phyloP scores from a whole-genome alignment of 1,140 invertebrate species.

The Ptiloglossa arizonensis region DNA sequence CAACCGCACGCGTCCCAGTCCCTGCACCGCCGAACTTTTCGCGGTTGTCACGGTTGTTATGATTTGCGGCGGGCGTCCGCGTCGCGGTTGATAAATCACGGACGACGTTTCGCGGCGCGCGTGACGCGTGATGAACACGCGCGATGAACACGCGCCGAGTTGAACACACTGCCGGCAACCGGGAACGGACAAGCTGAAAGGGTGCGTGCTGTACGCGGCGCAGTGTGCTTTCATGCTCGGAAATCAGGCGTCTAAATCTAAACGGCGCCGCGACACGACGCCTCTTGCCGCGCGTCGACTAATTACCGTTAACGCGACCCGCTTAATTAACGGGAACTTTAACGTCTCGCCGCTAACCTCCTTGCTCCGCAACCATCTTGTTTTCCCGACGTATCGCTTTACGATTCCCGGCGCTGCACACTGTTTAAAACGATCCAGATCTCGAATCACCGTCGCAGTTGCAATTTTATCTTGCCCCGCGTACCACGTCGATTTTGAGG shows the following conservation, averaged over 20 bases:
- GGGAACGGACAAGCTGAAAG: slow-evolving; percentile 51
- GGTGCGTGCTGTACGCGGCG: slow-evolving; percentile 45
- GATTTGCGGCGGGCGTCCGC: slow-evolving; percentile 33
- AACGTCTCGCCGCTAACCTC: slow-evolving; percentile 52
- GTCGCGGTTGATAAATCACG: slow-evolving; percentile 52
- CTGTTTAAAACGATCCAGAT: not conserved
- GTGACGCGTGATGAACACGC: slow-evolving; percentile 48
- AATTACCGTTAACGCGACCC: slow-evolving; percentile 75
- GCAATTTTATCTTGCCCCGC: not conserved
- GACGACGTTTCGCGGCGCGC: not conserved
- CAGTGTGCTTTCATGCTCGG: slow-evolving; percentile 67
- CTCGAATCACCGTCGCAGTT: not conserved
- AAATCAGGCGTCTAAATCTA: slow-evolving; percentile 77
- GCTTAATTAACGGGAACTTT: slow-evolving; percentile 72
- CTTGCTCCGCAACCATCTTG: not conserved
- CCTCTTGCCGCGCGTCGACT: slow-evolving; percentile 58
- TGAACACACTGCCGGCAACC: not conserved
- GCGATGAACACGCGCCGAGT: slow-evolving; percentile 14
- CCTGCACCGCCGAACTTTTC: slow-evolving; percentile 15
- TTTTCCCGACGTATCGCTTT: slow-evolving; percentile 15
- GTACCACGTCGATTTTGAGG: too few relatives aligned
- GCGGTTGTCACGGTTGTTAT: slow-evolving; percentile 47
- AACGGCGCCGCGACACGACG: slow-evolving; percentile 69
- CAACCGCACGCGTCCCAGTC: not conserved
- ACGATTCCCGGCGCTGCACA: not conserved